Evolutionary conservation across 1,140 invertebrate species (phyloP).

Genomic region (Musca vetustissima): DNA sequence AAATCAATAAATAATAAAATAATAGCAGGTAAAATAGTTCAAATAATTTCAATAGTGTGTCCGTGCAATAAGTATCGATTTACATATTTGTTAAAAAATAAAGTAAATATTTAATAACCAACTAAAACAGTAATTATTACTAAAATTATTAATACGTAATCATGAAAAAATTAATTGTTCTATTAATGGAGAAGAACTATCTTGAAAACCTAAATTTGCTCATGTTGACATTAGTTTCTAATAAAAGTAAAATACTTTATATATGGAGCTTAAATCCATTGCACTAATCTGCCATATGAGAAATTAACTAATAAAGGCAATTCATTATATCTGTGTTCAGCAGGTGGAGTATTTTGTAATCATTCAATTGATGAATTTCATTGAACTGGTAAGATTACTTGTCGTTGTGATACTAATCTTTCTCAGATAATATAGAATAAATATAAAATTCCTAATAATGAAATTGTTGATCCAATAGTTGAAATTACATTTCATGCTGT

Average conservation of each 20-base stretch:
- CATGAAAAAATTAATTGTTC: slow-evolving; percentile 46
- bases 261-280: slow-evolving; percentile 62
- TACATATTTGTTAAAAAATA: slow-evolving; percentile 59
- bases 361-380: no score
- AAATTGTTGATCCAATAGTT: no score
- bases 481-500: no score
- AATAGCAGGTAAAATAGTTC: slow-evolving; percentile 63
- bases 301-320: slow-evolving; percentile 54
- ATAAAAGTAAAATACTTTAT: slow-evolving; percentile 60
- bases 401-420: no score
- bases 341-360: no score
- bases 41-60: slow-evolving; percentile 65
- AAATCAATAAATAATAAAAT: slow-evolving; percentile 66
- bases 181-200: not conserved
- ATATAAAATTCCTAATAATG: no score
- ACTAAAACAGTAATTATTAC: slow-evolving; percentile 63
- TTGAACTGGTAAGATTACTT: no score
- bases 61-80: slow-evolving; percentile 59
- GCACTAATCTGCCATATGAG: slow-evolving; percentile 62
- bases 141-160: slow-evolving; percentile 61
- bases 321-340: not conserved
- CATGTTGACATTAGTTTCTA: slow-evolving; percentile 13
- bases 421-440: no score
- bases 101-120: slow-evolving; percentile 60
- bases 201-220: slow-evolving; percentile 1